Base-by-base conservation (phyloP, 2,113 vertebrate species). In the Zapornia atra region DNA sequence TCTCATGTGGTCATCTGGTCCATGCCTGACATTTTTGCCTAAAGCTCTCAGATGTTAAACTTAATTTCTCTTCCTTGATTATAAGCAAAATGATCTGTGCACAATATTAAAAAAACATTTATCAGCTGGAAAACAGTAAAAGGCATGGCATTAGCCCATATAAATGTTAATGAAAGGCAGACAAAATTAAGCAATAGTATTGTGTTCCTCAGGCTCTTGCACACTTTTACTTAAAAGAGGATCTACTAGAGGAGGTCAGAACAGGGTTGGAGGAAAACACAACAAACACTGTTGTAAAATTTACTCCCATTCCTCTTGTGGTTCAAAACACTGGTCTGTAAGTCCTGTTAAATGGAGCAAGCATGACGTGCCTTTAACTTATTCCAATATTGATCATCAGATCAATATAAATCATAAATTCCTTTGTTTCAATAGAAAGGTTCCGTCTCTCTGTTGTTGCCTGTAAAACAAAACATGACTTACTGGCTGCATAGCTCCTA, bases 91-190 rank as follows among this genome's bases (percentile, higher is more conserved):
- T 94, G 60, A 89, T 93, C 75, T 91, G 85, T 42, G 73, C 25
- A 4, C 68, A 82, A 88, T 94, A 91, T 84, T 85, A 80, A 92
- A 97, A 94, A 82, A 71, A 93, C 91, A 94, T 95, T 93, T 89
- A 97, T 66, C 80, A 92, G 89, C 83, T 88, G 92, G 89, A 72
- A 94, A 96, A 85, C 53, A n/a, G 70, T 59, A 81, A 79, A 94
- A 94, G 59, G 50, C 85, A 31, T 88, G 42, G 90, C 84, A 96
- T 57, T 90, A 86, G 80, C 76, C 82, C 76, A 46, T 51, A 82
- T 50, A 75, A 94, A 91, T 79, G 82, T 81, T 94, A 95, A 97
- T 92, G 71, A 94, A 88, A 97, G 78, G 68, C 88, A 92, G 92
- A 82, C 82, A 91, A 66, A 92, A 83, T 92, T 57, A 79, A 94